Evolutionary conservation across 2,888 invertebrate species (phyloP), one percentile per base, ranked within the genome.

Genomic region (Cryptophagus acutangulus): DNA sequence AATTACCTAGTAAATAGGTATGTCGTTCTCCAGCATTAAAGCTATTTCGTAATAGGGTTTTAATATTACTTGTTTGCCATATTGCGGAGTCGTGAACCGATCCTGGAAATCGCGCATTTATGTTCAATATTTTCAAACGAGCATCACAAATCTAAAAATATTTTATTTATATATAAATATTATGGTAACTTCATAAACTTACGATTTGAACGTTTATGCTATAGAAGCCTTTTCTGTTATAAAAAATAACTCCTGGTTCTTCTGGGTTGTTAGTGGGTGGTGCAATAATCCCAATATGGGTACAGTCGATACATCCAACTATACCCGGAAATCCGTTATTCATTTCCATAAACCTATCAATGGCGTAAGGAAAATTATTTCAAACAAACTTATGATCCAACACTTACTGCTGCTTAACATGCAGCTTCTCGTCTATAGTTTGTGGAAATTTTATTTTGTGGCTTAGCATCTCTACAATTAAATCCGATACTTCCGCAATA

Each of bases 91-190:
- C 38, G 28, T 41, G 41, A 24, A 36, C 36, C 12, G 39, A 35
- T 25, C 36, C 35, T 30, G 39, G 36, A 43, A 38, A 41, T 38
- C 37, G 41, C 16, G 38, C 38, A 42, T 38, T 33, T 16, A 42
- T 26, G 36, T 34, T 34, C 10, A 14, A 26, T 30, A 42, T 42
- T 33, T 17, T 28, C 13, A 38, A 29, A 42, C 35, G 29, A 35
- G 42, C 15, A 38, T 38, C 31, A 31, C 31, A 31, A 10, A 31
- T 31, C 15, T 31, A 31, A 15, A 31, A 31, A 31, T 31, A 16
- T 15, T 16, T 13, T 15, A 12, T 3, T 8, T 13, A 10, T 15
- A 31, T 31, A 12, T n/a, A n/a, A 31, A 15, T 12, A 16, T 12
- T n/a, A n/a, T n/a, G n/a, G n/a, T 31, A 15, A 31, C 12, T 31